These are phyloP conservation scores for Malacoctenus gilli DNA, from an alignment of 2,797 vertebrate species.

Conservation along the genomic window DNA sequence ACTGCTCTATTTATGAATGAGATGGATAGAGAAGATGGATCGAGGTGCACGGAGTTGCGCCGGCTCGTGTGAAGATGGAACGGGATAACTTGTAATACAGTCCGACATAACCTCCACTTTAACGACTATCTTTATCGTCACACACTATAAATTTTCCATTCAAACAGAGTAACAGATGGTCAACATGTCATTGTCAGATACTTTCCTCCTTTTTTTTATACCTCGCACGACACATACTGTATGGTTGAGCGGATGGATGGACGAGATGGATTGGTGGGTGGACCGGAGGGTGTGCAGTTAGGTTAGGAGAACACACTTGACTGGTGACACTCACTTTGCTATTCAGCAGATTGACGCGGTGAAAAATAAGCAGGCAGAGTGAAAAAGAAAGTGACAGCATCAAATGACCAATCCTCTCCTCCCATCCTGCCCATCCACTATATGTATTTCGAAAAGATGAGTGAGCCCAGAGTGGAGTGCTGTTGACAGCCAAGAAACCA, in stretches of 20 bases:
- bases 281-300: slow-evolving; percentile 46
- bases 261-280: slow-evolving; percentile 61
- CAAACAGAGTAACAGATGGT: slow-evolving; percentile 47
- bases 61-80: slow-evolving; percentile 25
- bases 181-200: slow-evolving; percentile 42
- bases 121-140: slow-evolving; percentile 44
- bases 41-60: slow-evolving; percentile 10
- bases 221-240: slow-evolving; percentile 36
- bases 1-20: background rate
- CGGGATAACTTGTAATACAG: slow-evolving; percentile 18
- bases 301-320: slow-evolving; percentile 52
- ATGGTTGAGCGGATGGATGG: slow-evolving; percentile 47
- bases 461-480: slow-evolving; percentile 66
- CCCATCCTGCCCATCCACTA: slow-evolving; percentile 45
- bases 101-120: slow-evolving; percentile 35
- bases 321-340: slow-evolving; percentile 56
- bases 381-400: slow-evolving; percentile 74
- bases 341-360: slow-evolving; percentile 50
- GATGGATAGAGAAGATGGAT: background rate
- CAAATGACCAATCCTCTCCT: slow-evolving; percentile 72
- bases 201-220: slow-evolving; percentile 12
- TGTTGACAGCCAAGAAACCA: slow-evolving; percentile 79
- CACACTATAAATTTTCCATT: slow-evolving; percentile 46
- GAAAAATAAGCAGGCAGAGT: slow-evolving; percentile 48
- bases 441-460: slow-evolving; percentile 72